A percentile compares a stretch with the other conserved stretches of the same genome.
phyloP scores from a whole-genome alignment of 2,113 vertebrate species.

The Engraulis encrasicolus region DNA sequence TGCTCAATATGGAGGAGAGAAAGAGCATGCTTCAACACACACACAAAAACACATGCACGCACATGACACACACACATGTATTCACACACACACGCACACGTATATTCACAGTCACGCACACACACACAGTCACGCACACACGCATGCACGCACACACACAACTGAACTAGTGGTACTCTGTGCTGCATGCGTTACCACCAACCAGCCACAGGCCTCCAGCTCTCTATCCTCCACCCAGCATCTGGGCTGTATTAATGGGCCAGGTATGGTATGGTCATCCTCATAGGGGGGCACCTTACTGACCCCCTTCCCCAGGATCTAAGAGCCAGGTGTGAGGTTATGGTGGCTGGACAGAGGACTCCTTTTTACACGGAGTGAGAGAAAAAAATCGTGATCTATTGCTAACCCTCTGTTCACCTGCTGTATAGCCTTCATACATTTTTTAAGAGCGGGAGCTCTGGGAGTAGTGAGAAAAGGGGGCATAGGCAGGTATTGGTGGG shows the following conservation, averaged over 20 bases:
- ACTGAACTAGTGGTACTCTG: conserved; percentile 22
- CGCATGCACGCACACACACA: too few relatives aligned
- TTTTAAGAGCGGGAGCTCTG: not conserved
- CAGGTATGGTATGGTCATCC: conserved; percentile 5
- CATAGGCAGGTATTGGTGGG: not conserved
- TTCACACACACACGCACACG: too few relatives aligned
- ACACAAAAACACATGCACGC: too few relatives aligned
- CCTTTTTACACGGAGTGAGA: not conserved
- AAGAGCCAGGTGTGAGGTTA: conserved; percentile 55
- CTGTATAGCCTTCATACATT: not conserved
- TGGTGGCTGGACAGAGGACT: conserved; percentile 38
- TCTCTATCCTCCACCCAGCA: too few relatives aligned
- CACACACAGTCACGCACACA: too few relatives aligned
- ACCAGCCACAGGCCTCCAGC: too few relatives aligned
- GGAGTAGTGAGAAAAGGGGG: not conserved
- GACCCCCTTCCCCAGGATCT: conserved; percentile 55
- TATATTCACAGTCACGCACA: too few relatives aligned
- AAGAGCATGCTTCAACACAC: conserved; percentile 53
- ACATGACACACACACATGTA: too few relatives aligned
- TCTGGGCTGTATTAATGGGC: conserved; percentile 64
- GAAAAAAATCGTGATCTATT: not conserved
- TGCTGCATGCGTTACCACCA: conserved; percentile 17
- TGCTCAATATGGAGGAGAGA: conserved; percentile 50
- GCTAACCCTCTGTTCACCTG: conserved; percentile 2
- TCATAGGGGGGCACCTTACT: conserved; percentile 34